Conservation (phyloP, 2,888 invertebrate genomes). For the Cepaea hortensis region DNA sequence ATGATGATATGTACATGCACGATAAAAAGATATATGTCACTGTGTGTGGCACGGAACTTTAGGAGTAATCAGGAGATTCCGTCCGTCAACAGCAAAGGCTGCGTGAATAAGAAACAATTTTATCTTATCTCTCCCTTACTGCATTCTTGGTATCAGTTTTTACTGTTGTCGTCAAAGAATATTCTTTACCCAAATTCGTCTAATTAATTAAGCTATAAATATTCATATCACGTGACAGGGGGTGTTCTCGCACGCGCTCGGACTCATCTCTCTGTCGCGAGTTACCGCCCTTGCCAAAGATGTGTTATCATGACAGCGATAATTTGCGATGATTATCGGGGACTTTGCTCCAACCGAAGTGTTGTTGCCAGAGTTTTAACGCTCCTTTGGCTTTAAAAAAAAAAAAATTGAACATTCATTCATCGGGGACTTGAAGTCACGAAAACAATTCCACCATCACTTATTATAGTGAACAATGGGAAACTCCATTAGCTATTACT, state of each 20-base stretch:
- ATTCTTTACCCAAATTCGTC: not conserved
- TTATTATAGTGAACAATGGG: not conserved
- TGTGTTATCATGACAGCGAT: constrained; percentile 32
- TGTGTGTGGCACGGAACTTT: not conserved
- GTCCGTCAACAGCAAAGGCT: not conserved
- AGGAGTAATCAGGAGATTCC: not conserved
- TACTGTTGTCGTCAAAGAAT: constrained; percentile 11
- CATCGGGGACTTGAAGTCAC: constrained; percentile 2
- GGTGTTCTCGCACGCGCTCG: constrained; percentile 33
- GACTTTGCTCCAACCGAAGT: constrained; percentile 11
- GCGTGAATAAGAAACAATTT: not conserved
- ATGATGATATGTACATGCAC: too few species aligned
- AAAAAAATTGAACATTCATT: not conserved
- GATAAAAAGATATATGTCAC: not conserved
- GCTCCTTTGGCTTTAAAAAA: not conserved
- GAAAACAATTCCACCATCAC: not conserved
- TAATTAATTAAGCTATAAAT: constrained; percentile 42
- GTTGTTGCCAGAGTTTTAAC: constrained; percentile 9
- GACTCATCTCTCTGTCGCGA: constrained; percentile 19
- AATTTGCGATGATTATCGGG: constrained; percentile 38
- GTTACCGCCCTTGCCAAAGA: constrained; percentile 27
- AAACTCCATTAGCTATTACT: not conserved
- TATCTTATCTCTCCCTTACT: constrained; percentile 12
- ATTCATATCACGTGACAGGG: constrained; percentile 40
- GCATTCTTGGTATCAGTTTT: constrained; percentile 23